These are phyloP conservation scores for Cheumatopsyche charites DNA, from an alignment of 1,140 invertebrate species.

Conservation along the genomic window DNA sequence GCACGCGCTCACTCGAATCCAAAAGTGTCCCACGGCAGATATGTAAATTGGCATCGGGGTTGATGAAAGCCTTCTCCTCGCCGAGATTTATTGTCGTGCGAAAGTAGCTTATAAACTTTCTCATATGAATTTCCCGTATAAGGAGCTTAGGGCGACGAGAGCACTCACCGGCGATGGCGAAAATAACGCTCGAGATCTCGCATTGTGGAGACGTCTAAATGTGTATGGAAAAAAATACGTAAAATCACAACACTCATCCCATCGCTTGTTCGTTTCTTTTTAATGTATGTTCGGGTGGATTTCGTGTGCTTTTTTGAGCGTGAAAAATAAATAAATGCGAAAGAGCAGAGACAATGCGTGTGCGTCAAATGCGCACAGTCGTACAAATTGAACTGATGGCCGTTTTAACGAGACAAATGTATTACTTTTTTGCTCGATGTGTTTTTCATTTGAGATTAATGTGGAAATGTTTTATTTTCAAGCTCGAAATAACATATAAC, in stretches of 20 bases:
- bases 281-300: too few species aligned
- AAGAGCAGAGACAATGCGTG: background rate
- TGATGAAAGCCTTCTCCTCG: background rate
- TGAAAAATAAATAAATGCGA: background rate
- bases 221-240: too few species aligned
- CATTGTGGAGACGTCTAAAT: too few species aligned
- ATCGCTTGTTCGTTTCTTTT: too few species aligned
- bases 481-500: too few species aligned
- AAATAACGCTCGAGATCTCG: too few species aligned
- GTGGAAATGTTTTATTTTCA: too few species aligned
- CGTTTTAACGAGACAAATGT: conserved; percentile 23
- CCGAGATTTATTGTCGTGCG: conserved; percentile 4
- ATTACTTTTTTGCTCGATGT: background rate
- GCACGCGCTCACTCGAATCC: too few species aligned
- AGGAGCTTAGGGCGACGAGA: conserved; percentile 1
- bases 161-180: conserved; percentile 13
- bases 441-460: too few species aligned
- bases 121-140: background rate
- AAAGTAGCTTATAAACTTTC: conserved; percentile 20
- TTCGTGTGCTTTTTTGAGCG: too few species aligned
- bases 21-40: background rate
- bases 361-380: conserved; percentile 8
- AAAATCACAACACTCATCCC: too few species aligned
- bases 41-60: background rate
- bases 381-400: conserved; percentile 10